Evolutionary conservation across 1,140 invertebrate species (phyloP), one percentile per base, ranked within the genome.

Genomic region (Drosophila erecta): DNA sequence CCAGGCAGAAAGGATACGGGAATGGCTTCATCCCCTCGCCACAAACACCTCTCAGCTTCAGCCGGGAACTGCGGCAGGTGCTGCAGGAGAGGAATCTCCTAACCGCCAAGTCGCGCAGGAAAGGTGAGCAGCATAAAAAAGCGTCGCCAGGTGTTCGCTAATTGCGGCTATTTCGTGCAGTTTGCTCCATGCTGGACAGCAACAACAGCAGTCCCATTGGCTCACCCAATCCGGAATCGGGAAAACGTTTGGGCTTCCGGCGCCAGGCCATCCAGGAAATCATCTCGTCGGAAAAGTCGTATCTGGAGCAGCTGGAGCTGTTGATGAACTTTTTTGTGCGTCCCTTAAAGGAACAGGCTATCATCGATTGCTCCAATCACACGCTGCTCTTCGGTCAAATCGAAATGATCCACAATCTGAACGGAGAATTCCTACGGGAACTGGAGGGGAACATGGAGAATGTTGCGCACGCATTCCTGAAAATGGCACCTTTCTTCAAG

Each of bases 401-500:
- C 57, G 94, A 95, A 72, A 95, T 95, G 57, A 94, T 97, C n/a
- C 94, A 95, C 67, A 94, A 95, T 76, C 93, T 96, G 3, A 96
- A 96, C 90, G 93, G 94, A 11, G 95, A 95, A 81, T 92, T 96
- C 12, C 90, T 96, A 6, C 92, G 94, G 12, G 94, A 95, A 85
- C 91, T 96, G 66, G 94, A 94, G 78, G 81, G 93, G 38, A 93
- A 94, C 78, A 91, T 93, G 51, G 92, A 94, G 47, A 94, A 95
- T 92, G 93, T 96, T 41, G 94, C 95, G 0, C 84, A 93, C 66
- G 95, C 95, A 7, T 96, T 97, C 85, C 92, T 94, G 1, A 95
- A 95, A 78, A 93, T 96, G 44, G 96, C 95, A 15, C 96, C 96
- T 10, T 96, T 96, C 92, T 95, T 97, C 22, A 97, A 96, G 90